Conservation (phyloP, 2,113 vertebrate genomes). For the Halcyon senegalensis region DNA sequence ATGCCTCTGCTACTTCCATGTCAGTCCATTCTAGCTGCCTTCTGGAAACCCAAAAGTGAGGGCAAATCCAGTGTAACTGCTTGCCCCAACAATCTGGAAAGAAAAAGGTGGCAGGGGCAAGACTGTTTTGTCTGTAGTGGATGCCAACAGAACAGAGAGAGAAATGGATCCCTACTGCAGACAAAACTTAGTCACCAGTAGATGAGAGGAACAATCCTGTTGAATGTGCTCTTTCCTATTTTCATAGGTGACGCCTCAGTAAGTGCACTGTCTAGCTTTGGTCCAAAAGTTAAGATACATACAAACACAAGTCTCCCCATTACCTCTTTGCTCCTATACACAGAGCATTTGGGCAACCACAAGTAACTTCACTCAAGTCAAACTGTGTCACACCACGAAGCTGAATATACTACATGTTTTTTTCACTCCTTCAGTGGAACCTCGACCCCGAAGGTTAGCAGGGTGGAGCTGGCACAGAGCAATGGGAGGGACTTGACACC, state of each 20-base stretch:
- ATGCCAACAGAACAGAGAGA: background rate
- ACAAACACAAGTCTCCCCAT: background rate
- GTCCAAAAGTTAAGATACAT: background rate
- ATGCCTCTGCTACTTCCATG: background rate
- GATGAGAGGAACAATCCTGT: background rate
- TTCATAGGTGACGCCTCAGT: background rate
- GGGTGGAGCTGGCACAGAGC: background rate
- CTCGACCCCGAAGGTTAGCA: background rate
- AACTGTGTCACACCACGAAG: background rate
- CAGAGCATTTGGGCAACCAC: background rate
- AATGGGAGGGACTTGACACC: background rate
- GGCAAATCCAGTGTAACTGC: background rate
- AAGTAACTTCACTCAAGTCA: background rate
- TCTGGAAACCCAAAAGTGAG: background rate
- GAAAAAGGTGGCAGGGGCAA: background rate
- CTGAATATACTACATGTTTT: background rate
- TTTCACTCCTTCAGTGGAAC: background rate
- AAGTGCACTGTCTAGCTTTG: background rate
- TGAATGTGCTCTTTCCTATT: background rate
- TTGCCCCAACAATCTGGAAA: background rate
- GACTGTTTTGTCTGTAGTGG: background rate
- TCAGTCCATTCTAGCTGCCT: background rate
- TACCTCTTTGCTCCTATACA: background rate
- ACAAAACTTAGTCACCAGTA: accelerated
- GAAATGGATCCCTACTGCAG: background rate